A percentile compares a stretch with the other conserved stretches of the same genome.
Evolutionary conservation across 2,797 vertebrate species (phyloP).

Genomic region (Crenuchus spilurus): DNA sequence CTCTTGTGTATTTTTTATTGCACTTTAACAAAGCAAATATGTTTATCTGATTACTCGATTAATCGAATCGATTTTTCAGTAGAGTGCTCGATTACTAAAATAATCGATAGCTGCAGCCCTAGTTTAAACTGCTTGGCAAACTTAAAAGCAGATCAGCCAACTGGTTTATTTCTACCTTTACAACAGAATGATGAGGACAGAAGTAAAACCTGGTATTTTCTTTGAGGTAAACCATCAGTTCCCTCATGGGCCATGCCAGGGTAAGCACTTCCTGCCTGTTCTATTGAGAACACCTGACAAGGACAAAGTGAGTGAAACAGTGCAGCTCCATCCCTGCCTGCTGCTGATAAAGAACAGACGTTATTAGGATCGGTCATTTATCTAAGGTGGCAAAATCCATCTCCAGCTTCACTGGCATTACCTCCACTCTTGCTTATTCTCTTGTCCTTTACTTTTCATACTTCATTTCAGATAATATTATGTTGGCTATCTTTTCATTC

Average conservation of each 20-base stretch:
- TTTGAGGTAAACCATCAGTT: conserved; percentile 65
- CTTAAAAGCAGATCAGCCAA: not conserved
- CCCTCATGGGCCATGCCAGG: conserved; percentile 55
- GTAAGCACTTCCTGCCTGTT: conserved; percentile 50
- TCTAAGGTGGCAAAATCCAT: conserved; percentile 73
- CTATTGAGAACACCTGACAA: conserved; percentile 70
- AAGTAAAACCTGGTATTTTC: conserved; percentile 18
- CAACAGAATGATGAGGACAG: not conserved
- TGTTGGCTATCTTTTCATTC: conserved; percentile 64
- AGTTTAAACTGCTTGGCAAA: too few species aligned
- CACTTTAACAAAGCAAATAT: too few species aligned
- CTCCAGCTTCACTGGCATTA: conserved; percentile 59
- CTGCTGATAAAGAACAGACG: conserved; percentile 76
- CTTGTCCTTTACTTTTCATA: conserved; percentile 38
- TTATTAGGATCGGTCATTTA: conserved; percentile 76
- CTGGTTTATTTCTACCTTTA: not conserved
- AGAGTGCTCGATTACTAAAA: too few species aligned
- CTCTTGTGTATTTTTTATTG: too few species aligned
- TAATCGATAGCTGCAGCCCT: too few species aligned
- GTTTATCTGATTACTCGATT: too few species aligned
- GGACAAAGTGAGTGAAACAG: conserved; percentile 67
- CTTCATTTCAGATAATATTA: conserved; percentile 81
- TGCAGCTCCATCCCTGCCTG: conserved; percentile 60
- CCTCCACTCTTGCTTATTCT: conserved; percentile 18
- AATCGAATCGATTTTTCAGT: too few species aligned